Base-by-base conservation (phyloP, 2,113 vertebrate genomes). In the Cyprinus carpio region DNA sequence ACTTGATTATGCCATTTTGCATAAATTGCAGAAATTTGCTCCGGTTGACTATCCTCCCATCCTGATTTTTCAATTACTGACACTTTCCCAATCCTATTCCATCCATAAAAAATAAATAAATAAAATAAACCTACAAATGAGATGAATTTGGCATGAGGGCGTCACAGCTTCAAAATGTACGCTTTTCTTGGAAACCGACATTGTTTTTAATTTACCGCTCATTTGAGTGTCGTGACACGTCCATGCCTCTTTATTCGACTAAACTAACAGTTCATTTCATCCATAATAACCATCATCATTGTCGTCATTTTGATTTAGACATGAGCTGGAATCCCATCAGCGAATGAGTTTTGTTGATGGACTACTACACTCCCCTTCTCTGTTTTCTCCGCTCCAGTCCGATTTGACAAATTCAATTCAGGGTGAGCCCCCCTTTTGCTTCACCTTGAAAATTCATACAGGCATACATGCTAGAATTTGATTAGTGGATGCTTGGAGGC, bases 361-460 rank as follows among this genome's bases (percentile, higher is more conserved):
- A 86, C 85, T 84, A 29, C 82, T 86, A 23, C 81, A 83, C 76
- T 75, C 65, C 31, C 27, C 83, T 85, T 65, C 51, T 86, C 81
- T 72, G 81, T 71, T 72, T 72, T 79, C 29, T 67, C 15, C 18
- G 60, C 84, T 79, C 23, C 20, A 37, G 74, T 88, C 27, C 75
- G 77, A 81, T 90, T 90, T 85, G 88, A 90, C 83, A 92, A 90
- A 93, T 92, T 88, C 60, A 87, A 91, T 91, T 92, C 89, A 87
- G 86, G 87, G 46, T 49, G 46, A 49, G 60, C 89, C 89, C 90
- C 90, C 81, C 84, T 79, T 82, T 94, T 91, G 88, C 91, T 91
- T 94, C 93, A 95, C 93, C 93, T 93, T 94, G 93, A 92, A 90
- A 91, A 88, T 93, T 92, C 90, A 87, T 92, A 90, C 91, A 91